Base-by-base conservation (phyloP, 2,797 vertebrate species). In the Cirrhinus molitorella region DNA sequence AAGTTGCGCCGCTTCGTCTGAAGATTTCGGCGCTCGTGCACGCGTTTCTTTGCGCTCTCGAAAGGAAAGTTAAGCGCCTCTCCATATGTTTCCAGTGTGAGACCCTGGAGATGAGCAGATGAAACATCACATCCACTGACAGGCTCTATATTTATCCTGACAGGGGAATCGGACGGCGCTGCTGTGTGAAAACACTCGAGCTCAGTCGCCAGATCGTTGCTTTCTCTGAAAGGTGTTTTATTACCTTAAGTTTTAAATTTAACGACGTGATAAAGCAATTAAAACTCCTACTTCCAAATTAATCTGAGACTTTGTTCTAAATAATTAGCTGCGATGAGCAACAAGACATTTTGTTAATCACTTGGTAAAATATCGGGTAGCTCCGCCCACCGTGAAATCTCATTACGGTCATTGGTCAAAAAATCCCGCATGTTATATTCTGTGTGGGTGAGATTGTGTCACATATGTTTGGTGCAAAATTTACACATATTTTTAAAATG, bases 71-170 rank as follows among this genome's bases (percentile, higher is more conserved):
- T 43, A 16, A 61, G 25, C 4, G 40, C 2, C 21, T 23, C 12
- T 68, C 5, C 37, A 23, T 23, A 23, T 70, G 67, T 17, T 16
- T 63, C 14, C 25, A 31, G 5, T 43, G 21, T 43, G 66, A 23
- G 67, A 23, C 66, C 3, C 40, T 70, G n/a, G n/a, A 70, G 67
- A 45, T 37, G 31, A 66, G 67, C 21, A 16, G n/a, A 70, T 70
- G 21, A 43, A 43, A 68, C 37, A 45, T 45, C 40, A 23, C 66
- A 43, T 43, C 28, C 21, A 14, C 66, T 45, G 66, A 23, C 67
- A 45, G 8, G 67, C 67, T 68, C 21, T 68, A 43, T 68, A 40
- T 68, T 43, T 68, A 43, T 14, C 10, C 34, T 43, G 37, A 43
- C 37, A 5, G 65, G 10, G 65, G 9, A 67, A 43, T 3, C 12